Conservation (phyloP, 2,888 invertebrate species). For the Pinctada fucata region DNA sequence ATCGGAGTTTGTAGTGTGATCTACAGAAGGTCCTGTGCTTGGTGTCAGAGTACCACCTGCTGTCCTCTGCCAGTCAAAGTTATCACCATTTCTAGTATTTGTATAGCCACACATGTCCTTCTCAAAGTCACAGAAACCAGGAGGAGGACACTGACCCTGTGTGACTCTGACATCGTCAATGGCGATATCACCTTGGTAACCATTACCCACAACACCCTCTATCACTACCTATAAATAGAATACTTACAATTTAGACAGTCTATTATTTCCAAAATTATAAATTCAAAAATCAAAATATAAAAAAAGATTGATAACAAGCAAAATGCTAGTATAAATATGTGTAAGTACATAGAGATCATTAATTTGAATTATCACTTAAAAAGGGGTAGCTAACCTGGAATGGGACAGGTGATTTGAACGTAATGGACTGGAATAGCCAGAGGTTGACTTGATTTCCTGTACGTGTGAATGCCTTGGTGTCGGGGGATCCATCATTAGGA, state of each 20-base stretch:
- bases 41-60: conserved; percentile 60
- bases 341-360: no score
- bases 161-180: conserved; percentile 68
- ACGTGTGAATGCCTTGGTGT: conserved; percentile 55
- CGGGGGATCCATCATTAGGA: conserved; percentile 42
- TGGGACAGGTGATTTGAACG: conserved; percentile 37
- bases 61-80: conserved; percentile 72
- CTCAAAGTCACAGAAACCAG: conserved; percentile 72
- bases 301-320: no score
- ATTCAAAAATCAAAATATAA: no score
- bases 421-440: conserved; percentile 62
- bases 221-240: conserved; percentile 60
- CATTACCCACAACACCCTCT: conserved; percentile 62
- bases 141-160: conserved; percentile 61
- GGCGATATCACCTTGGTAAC: conserved; percentile 67
- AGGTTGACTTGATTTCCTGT: conserved; percentile 63
- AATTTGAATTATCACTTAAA: no score
- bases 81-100: conserved; percentile 57
- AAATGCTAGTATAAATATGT: no score
- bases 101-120: conserved; percentile 67
- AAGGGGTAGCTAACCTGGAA: conserved; percentile 36
- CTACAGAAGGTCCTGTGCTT: conserved; percentile 66
- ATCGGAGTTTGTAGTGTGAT: conserved; percentile 68
- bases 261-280: no score
- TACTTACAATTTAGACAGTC: not conserved